Conservation (phyloP, 2,113 vertebrate genomes). For the Raja brachyura region DNA sequence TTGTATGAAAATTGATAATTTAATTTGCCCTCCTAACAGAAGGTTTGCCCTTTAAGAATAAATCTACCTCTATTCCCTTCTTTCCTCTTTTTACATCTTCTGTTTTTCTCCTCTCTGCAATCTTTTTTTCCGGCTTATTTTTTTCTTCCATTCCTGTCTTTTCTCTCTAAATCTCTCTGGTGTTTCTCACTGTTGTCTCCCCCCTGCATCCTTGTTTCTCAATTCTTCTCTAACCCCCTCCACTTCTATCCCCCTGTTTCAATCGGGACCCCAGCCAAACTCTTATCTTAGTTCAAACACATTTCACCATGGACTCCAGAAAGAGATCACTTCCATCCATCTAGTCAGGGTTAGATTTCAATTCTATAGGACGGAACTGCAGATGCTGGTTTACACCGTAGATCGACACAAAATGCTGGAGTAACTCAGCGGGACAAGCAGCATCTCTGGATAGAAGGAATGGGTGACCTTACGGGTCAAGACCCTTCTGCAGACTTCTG, state of each 20-base stretch:
- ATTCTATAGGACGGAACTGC: too few species aligned
- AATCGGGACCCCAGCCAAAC: not conserved
- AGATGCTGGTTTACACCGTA: too few species aligned
- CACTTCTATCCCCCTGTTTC: not conserved
- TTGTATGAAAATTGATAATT: not conserved
- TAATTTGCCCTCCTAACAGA: not conserved
- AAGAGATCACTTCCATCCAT: not conserved
- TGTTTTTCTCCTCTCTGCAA: not conserved
- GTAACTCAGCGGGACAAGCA: too few species aligned
- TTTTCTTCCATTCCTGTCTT: not conserved
- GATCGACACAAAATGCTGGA: too few species aligned
- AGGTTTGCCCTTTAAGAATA: not conserved
- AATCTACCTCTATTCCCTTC: not conserved
- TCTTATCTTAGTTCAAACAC: not conserved
- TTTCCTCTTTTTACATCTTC: not conserved
- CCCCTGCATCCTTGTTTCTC: not conserved
- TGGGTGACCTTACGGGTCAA: too few species aligned
- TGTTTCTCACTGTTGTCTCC: not conserved
- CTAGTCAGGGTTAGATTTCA: too few species aligned
- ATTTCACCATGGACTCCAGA: not conserved
- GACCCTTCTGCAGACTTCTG: too few species aligned
- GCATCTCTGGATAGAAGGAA: too few species aligned
- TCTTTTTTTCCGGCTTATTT: not conserved
- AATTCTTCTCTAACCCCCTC: too few species aligned
- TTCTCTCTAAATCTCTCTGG: not conserved